Evolutionary conservation across 1,140 invertebrate genomes (phyloP).

Genomic region (Drosophila kohkoa): DNA sequence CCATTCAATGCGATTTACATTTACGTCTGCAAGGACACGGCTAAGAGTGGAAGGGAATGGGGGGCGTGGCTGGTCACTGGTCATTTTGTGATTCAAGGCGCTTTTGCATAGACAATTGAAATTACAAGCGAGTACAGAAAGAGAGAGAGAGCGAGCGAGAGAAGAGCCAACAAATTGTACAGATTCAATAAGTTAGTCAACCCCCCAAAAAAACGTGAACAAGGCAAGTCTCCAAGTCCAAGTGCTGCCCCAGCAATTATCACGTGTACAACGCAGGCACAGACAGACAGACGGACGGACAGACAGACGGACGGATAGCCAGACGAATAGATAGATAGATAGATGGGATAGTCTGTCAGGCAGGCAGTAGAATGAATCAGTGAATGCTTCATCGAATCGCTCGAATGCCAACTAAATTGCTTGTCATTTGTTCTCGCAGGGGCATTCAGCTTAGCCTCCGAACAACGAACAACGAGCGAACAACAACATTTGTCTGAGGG

Average conservation of each 20-base stretch:
- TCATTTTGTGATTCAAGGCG: slow-evolving; percentile 75
- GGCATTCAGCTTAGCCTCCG: slow-evolving; percentile 1
- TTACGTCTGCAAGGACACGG: slow-evolving; percentile 7
- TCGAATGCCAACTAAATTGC: slow-evolving; percentile 54
- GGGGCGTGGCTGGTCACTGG: slow-evolving; percentile 34
- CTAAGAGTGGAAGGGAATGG: background rate
- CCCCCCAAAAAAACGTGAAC: slow-evolving; percentile 6
- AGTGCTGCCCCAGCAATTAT: slow-evolving; percentile 61
- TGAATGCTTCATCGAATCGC: slow-evolving; percentile 52
- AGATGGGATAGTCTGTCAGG: slow-evolving; percentile 15
- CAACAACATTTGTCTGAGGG: background rate
- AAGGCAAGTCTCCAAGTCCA: slow-evolving; percentile 14
- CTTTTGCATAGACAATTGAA: slow-evolving; percentile 81
- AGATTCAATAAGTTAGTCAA: slow-evolving; percentile 72
- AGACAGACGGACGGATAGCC: background rate
- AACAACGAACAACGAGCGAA: slow-evolving; percentile 3
- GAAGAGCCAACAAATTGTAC: slow-evolving; percentile 73
- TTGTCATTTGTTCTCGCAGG: slow-evolving; percentile 39
- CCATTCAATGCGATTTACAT: slow-evolving; percentile 50
- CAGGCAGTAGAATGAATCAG: slow-evolving; percentile 29
- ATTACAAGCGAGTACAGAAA: slow-evolving; percentile 44
- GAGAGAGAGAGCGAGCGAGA: slow-evolving; percentile 2
- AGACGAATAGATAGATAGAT: background rate
- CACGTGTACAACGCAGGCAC: slow-evolving; percentile 45
- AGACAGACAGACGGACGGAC: background rate